A percentile compares a stretch with the other conserved stretches of the same genome.
Conservation (phyloP, 2,113 vertebrate genomes). For the Rhodinocichla rosea region DNA sequence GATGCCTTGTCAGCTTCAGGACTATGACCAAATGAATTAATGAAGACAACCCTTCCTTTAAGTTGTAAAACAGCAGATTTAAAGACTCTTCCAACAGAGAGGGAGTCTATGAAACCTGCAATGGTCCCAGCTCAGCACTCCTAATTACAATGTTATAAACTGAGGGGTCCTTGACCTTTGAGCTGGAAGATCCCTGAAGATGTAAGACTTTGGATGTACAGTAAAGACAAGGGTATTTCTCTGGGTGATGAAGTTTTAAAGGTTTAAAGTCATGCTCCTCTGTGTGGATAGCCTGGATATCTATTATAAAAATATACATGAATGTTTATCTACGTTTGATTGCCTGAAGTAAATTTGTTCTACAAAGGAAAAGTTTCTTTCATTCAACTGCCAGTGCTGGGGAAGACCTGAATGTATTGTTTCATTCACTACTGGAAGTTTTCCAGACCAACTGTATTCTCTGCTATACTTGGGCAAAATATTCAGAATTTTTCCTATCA, state of each 20-base stretch:
- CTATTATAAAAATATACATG: background rate
- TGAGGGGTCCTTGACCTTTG: conserved; percentile 54
- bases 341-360: background rate
- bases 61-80: conserved; percentile 76
- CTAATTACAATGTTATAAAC: conserved; percentile 76
- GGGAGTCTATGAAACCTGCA: conserved; percentile 73
- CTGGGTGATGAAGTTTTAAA: background rate
- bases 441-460: background rate
- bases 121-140: conserved; percentile 63
- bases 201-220: background rate
- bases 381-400: background rate
- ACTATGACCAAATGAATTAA: conserved; percentile 72
- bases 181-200: conserved; percentile 12
- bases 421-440: background rate
- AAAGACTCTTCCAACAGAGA: conserved; percentile 71
- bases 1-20: conserved; percentile 73
- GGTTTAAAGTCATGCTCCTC: background rate
- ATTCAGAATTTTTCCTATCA: background rate
- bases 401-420: background rate
- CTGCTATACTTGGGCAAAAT: background rate
- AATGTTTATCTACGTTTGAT: background rate
- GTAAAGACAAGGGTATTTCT: background rate
- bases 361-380: background rate
- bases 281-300: background rate
- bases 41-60: conserved; percentile 60